phyloP scores from a whole-genome alignment of 2,797 vertebrate genomes.

The Toxotes lorentzi region DNA sequence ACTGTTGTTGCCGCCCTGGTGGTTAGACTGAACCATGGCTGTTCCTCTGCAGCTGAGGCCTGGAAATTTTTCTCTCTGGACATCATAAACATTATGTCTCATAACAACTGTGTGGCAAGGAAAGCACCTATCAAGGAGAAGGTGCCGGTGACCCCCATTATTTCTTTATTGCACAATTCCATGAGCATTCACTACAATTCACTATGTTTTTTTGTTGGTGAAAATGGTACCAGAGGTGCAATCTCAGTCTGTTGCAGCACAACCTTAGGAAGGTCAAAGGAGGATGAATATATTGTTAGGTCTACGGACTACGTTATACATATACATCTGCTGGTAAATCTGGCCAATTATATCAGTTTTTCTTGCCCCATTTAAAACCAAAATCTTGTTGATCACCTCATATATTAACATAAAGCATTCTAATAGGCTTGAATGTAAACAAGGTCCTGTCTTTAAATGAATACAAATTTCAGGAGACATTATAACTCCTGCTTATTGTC shows the following conservation, averaged over 20 bases:
- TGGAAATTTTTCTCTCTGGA: conserved; percentile 17
- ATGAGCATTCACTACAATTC: not conserved
- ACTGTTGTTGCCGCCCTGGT: conserved; percentile 7
- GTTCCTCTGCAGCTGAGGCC: not conserved
- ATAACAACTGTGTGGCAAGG: conserved; percentile 9
- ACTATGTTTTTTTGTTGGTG: not conserved
- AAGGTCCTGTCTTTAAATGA: conserved; percentile 14
- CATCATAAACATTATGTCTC: conserved; percentile 27
- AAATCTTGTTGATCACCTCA: conserved; percentile 3
- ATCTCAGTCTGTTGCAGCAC: not conserved
- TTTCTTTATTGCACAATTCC: not conserved
- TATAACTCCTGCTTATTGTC: conserved; percentile 14
- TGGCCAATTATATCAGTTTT: not conserved
- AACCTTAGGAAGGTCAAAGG: not conserved
- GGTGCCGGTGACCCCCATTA: not conserved
- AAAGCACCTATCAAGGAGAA: conserved; percentile 14
- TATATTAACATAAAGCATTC: conserved; percentile 5
- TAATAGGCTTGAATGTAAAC: not conserved
- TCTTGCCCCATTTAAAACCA: conserved; percentile 13
- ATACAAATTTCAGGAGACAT: conserved; percentile 10
- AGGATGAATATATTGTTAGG: not conserved
- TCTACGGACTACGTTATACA: not conserved
- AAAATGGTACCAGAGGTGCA: not conserved
- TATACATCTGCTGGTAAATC: not conserved
- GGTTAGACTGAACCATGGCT: conserved; percentile 10